A percentile compares a stretch with the other conserved stretches of the same genome.
These are phyloP conservation scores for Oxyruncus cristatus DNA, from an alignment of 2,113 vertebrate species.

Conservation along the genomic window DNA sequence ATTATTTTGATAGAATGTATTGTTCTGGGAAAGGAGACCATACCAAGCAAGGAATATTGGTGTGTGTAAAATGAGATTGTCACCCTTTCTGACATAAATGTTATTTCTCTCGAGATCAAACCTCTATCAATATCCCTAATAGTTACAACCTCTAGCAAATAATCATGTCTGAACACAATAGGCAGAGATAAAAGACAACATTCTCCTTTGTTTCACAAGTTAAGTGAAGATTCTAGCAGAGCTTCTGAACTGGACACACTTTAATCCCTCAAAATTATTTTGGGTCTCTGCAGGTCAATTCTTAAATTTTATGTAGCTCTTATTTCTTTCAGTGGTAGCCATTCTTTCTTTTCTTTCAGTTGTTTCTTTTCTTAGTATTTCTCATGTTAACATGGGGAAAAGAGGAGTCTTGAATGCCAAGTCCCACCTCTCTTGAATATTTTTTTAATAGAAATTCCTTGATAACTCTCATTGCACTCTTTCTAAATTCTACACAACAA, in stretches of 20 bases:
- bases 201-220: neutral
- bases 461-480: neutral
- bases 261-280: neutral
- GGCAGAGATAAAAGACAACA: neutral
- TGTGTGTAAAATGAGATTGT: slow-evolving; percentile 26
- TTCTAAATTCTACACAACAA: neutral
- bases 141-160: neutral
- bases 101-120: slow-evolving; percentile 33
- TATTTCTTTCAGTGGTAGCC: neutral
- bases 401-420: neutral
- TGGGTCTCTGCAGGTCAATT: rapidly evolving
- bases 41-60: neutral
- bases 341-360: neutral
- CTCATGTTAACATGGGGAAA: neutral
- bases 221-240: neutral
- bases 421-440: neutral
- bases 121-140: neutral
- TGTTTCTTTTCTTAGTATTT: neutral
- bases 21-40: neutral
- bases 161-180: neutral
- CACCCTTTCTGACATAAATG: neutral
- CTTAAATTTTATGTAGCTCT: neutral
- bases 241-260: neutral
- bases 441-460: neutral
- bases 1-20: neutral